A percentile compares a stretch with the other conserved stretches of the same genome.
These are phyloP conservation scores for Muschampia plurimacula DNA, from an alignment of 2,888 invertebrate genomes.

Conservation along the genomic window DNA sequence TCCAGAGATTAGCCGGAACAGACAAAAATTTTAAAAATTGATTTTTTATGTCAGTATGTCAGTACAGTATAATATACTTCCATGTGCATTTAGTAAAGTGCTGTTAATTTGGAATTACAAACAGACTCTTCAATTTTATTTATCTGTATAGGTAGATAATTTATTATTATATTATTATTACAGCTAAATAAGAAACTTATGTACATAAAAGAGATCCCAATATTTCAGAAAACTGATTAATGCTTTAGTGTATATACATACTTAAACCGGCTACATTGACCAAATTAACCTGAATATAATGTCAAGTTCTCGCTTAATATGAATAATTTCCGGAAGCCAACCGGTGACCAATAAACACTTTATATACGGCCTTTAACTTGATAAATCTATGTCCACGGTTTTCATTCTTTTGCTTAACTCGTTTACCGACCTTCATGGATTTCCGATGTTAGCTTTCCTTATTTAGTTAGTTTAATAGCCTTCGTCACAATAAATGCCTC, in stretches of 20 bases:
- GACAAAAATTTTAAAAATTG: too few species aligned
- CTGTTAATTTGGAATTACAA: too few species aligned
- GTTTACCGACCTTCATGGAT: constrained; percentile 56
- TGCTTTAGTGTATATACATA: not conserved
- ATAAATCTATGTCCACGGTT: constrained; percentile 39
- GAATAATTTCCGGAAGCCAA: constrained; percentile 43
- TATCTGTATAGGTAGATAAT: too few species aligned
- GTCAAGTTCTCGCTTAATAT: constrained; percentile 40
- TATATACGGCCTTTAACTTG: constrained; percentile 29
- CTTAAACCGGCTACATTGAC: not conserved
- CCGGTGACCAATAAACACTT: constrained; percentile 36
- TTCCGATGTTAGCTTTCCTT: constrained; percentile 59
- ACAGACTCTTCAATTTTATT: too few species aligned
- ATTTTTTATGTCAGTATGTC: too few species aligned
- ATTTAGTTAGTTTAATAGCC: constrained; percentile 54
- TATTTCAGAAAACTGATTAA: constrained; percentile 1
- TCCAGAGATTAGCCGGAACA: too few species aligned
- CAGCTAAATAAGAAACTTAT: too few species aligned
- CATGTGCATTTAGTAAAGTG: too few species aligned
- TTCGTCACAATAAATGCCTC: constrained; percentile 46
- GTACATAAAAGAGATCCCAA: too few species aligned
- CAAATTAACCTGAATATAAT: constrained; percentile 39
- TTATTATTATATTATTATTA: too few species aligned
- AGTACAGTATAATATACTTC: too few species aligned
- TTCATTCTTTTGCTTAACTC: constrained; percentile 46